Evolutionary conservation across 92 coral and sea anemone species (phyloP).

Genomic region (Porites lobata): DNA sequence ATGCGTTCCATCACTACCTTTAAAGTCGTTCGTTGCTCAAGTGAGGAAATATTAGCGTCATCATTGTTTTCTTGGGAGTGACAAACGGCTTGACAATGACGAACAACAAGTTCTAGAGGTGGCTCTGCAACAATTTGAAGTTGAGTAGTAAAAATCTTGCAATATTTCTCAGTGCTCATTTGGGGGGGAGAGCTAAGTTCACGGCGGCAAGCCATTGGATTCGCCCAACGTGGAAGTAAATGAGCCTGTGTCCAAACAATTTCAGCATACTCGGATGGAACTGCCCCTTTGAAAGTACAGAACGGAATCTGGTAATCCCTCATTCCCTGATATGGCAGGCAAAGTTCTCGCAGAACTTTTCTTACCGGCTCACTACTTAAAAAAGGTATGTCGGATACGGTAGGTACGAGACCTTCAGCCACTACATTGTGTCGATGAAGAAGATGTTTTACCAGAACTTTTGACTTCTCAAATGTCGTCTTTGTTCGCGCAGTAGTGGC

Average conservation of each 20-base stretch:
- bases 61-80: not conserved
- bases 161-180: not conserved
- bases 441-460: constrained; percentile 59
- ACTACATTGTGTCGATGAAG: constrained; percentile 37
- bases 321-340: constrained; percentile 34
- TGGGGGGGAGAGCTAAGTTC: not conserved
- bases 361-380: constrained; percentile 35
- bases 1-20: not conserved
- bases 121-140: constrained; percentile 68
- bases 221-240: constrained; percentile 63
- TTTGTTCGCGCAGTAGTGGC: constrained; percentile 20
- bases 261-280: not conserved
- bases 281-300: constrained; percentile 68
- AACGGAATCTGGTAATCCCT: constrained; percentile 29
- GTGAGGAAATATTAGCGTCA: not conserved
- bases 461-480: constrained; percentile 62
- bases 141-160: not conserved
- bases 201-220: not conserved
- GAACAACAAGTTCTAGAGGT: constrained; percentile 60
- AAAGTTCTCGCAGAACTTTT: constrained; percentile 17
- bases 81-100: constrained; percentile 77
- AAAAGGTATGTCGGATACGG: constrained; percentile 58
- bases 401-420: constrained; percentile 16
- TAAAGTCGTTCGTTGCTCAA: not conserved
- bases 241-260: constrained; percentile 78